Evolutionary conservation across 2,888 invertebrate genomes (phyloP).

Genomic region (Drosophila tripunctata): DNA sequence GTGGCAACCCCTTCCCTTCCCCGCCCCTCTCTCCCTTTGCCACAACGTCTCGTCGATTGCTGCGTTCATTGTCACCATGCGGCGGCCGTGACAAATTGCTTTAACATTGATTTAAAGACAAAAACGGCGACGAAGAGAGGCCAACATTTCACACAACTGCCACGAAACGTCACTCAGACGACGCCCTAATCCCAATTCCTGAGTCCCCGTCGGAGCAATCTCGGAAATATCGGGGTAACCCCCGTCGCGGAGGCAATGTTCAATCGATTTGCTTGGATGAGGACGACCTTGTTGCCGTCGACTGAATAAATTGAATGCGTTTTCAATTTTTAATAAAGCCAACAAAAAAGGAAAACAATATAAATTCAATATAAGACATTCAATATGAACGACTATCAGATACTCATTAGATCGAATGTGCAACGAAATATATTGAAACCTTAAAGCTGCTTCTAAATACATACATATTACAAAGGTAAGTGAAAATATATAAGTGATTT

Average conservation of each 20-base stretch:
- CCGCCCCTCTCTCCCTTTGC: constrained; percentile 6
- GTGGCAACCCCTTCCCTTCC: constrained; percentile 43
- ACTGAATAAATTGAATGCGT: constrained; percentile 78
- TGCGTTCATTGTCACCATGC: constrained; percentile 63
- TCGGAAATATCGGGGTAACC: constrained; percentile 18
- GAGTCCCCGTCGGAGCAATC: neutral
- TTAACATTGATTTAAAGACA: constrained; percentile 78
- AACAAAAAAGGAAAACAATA: constrained; percentile 29
- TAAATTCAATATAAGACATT: neutral
- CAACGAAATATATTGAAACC: too few relatives aligned
- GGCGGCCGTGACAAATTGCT: constrained; percentile 74
- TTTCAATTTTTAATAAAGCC: constrained; percentile 77
- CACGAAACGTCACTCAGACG: constrained; percentile 73
- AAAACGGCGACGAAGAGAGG: constrained; percentile 38
- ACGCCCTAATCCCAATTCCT: constrained; percentile 63
- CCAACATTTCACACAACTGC: constrained; percentile 71
- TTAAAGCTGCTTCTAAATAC: too few relatives aligned
- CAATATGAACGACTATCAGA: neutral
- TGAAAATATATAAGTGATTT: too few relatives aligned
- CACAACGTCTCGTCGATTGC: neutral
- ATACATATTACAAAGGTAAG: too few relatives aligned
- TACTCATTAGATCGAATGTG: constrained; percentile 3
- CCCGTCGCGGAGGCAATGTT: constrained; percentile 40
- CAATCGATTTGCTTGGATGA: constrained; percentile 62
- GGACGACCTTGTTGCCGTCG: constrained; percentile 66